Evolutionary conservation across 2,888 invertebrate species (phyloP), one percentile per base, ranked within the genome.

Genomic region (Disparrhopalites patrizii): DNA sequence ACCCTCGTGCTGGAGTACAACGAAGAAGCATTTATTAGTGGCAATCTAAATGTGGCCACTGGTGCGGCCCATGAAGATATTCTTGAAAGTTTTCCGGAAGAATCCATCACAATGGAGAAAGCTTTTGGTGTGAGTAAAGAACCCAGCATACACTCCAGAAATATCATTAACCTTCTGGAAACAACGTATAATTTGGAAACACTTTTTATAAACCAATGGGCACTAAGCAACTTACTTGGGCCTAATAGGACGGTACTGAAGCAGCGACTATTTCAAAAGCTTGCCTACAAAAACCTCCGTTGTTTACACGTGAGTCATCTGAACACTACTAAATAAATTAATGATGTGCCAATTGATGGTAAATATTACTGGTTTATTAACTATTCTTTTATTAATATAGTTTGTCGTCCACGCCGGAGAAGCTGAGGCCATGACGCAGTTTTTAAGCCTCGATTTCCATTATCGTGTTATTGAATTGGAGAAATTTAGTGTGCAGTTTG

Each of bases 191-290:
- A 58, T 18, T 28, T 58, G 27, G 58, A 58, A 20, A 40, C 58
- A 3, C 20, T 58, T 4, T 43, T 58, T 43, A 18, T 58, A 4
- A 58, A 58, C 47, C 58, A 58, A 28, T 58, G 58, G 58, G 43
- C 58, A n/a, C 27, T 58, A 1, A 43, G 43, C 8, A 58, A 58
- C 47, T 28, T 58, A 13, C 18, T 58, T 5, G 43, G 57, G n/a
- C 28, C 47, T 30, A 58, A 58, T 43, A 27, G 58, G 10, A 4
- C 28, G 1, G 40, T 28, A 10, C 23, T 58, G 1, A 58, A 58
- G 30, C 18, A 15, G 7, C 43, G 47, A 40, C 20, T 40, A 28
- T 58, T 58, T 47, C 8, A 40, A 15, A 43, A 43, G 30, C 18
- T 58, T 1, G 58, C 43, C 4, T 58, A 58, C 18, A 25, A 47